Base-by-base conservation (phyloP, 2,113 vertebrate species). In the Vicugna pacos region DNA sequence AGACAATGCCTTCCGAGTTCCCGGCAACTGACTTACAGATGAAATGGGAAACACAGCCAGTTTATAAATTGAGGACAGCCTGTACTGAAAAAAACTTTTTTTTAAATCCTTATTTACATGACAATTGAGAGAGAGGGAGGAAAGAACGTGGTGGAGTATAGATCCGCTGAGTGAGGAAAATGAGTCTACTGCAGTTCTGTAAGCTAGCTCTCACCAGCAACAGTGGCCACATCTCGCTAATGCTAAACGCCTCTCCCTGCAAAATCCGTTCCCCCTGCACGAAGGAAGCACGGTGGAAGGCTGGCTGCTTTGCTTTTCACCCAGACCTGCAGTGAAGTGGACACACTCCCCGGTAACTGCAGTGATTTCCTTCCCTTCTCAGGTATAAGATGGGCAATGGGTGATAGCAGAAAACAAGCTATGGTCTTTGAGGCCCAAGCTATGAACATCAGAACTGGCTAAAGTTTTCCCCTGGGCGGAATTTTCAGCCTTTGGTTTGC, bases 21-120 rank as follows among this genome's bases (percentile, higher is more conserved):
- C 50, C 42, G 82, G 67, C 35, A 86, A 81, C 11, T 80, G 77
- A 83, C 17, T 92, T 80, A 95, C 24, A 89, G 84, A 84, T 92
- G 52, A 86, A 81, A 16, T 86, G 85, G 73, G 73, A 85, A 64
- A 80, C 20, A 52, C 12, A 65, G 62, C 14, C 10, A 79, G 76
- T 10, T 89, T 89, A 52, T 89, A 38, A 88, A 84, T 73, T 65
- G n/a, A 73, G 20, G 42, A 92, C 35, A 75, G 65, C 4, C 15
- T 69, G 32, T 89, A 26, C 75, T 64, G 11, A n/a, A 6, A 30
- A 48, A 81, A 77, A n/a, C 35, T 42, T 42, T 42, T 42, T 42
- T 42, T 42, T 54, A 48, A 50, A 46, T 12, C 5, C 30, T 17
- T 48, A 75, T 88, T 94, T 67, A 88, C 28, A 65, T 52, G 70